These are phyloP conservation scores for Eupithecia exiguata DNA, from an alignment of 2,888 invertebrate genomes.

Conservation along the genomic window DNA sequence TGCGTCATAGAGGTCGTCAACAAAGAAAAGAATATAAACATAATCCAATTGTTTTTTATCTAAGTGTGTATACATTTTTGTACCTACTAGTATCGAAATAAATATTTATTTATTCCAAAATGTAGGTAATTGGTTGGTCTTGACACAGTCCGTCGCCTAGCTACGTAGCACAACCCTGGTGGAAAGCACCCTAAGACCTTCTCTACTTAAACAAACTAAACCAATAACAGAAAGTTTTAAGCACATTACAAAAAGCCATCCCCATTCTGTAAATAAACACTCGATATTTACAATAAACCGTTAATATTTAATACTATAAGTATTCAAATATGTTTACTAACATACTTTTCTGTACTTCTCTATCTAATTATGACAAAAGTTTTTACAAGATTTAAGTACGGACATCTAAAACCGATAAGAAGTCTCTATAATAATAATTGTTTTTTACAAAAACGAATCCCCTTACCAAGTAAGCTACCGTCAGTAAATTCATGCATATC, in stretches of 20 bases:
- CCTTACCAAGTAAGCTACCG: slow-evolving; percentile 58
- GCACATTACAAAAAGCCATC: slow-evolving; percentile 61
- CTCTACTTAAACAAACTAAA: neutral
- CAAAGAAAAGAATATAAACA: neutral
- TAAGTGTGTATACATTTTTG: neutral
- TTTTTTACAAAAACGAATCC: slow-evolving; percentile 59
- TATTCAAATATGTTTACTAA: slow-evolving; percentile 62
- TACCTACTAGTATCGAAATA: no score
- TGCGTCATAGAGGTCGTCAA: neutral
- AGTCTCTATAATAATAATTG: slow-evolving; percentile 44
- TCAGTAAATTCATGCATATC: slow-evolving; percentile 78
- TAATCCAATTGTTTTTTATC: neutral
- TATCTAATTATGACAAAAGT: slow-evolving; percentile 62
- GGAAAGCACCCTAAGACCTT: neutral
- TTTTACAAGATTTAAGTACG: slow-evolving; percentile 72
- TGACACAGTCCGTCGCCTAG: neutral
- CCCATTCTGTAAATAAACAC: slow-evolving; percentile 53
- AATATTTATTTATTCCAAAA: neutral
- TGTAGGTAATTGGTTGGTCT: neutral
- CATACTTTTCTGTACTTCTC: slow-evolving; percentile 65
- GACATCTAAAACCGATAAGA: slow-evolving; percentile 66
- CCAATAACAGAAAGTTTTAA: slow-evolving; percentile 57
- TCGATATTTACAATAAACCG: slow-evolving; percentile 66
- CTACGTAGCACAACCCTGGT: neutral
- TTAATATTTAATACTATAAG: slow-evolving; percentile 67